A percentile compares a stretch with the other conserved stretches of the same genome.
These are phyloP conservation scores for Ornithoptera alexandrae DNA, from an alignment of 2,888 invertebrate genomes.

Conservation along the genomic window DNA sequence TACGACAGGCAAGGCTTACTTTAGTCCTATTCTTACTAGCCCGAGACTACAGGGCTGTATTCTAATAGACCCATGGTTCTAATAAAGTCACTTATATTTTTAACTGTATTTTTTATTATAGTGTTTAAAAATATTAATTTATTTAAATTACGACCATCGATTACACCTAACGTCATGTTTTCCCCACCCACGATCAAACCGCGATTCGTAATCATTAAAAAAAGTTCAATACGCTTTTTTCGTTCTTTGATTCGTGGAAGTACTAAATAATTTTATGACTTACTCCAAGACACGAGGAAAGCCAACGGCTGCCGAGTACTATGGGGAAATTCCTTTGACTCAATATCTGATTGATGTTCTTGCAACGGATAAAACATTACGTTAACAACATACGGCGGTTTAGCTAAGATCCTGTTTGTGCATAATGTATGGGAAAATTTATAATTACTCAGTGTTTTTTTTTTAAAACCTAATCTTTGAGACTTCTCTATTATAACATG, in stretches of 20 bases:
- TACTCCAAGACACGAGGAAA: constrained; percentile 13
- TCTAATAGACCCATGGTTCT: too few relatives aligned
- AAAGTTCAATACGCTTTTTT: constrained; percentile 11
- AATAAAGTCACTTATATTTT: too few relatives aligned
- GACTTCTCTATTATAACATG: too few relatives aligned
- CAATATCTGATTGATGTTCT: constrained; percentile 6
- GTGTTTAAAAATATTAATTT: neutral
- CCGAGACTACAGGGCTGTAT: too few relatives aligned
- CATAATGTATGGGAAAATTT: constrained; percentile 1
- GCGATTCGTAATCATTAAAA: constrained; percentile 26
- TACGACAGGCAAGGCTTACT: too few relatives aligned
- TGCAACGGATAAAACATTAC: constrained; percentile 1
- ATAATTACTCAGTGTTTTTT: neutral
- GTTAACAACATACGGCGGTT: neutral
- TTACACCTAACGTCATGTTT: neutral
- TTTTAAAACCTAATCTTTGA: neutral
- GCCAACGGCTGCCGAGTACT: neutral
- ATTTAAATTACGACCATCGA: neutral
- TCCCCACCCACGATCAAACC: constrained; percentile 2
- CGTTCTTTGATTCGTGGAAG: neutral
- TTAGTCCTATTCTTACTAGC: too few relatives aligned
- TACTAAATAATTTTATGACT: constrained; percentile 4
- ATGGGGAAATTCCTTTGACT: constrained; percentile 12
- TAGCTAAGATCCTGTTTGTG: neutral
- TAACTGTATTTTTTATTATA: too few relatives aligned